Conservation (phyloP, 2,113 vertebrate genomes). For the Enhydra lutris region DNA sequence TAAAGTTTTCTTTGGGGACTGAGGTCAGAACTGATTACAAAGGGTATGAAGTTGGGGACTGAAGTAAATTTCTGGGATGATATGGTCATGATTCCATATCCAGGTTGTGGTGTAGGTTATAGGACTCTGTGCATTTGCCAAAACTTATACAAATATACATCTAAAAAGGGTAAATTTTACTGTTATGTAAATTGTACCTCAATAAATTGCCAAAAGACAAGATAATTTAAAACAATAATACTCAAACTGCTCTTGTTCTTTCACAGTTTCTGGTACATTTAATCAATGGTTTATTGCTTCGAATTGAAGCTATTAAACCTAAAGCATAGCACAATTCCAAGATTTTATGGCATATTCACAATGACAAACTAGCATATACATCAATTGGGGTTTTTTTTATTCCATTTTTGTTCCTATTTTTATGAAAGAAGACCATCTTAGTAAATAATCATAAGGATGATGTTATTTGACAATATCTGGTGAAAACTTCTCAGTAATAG, state of each 20-base stretch:
- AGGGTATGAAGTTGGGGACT: background rate
- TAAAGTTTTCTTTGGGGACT: background rate
- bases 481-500: conserved; percentile 20
- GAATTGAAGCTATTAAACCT: background rate
- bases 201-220: conserved; percentile 22
- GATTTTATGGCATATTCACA: background rate
- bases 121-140: background rate
- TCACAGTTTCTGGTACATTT: background rate
- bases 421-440: background rate
- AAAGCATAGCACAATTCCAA: background rate
- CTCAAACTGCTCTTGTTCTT: conserved; percentile 18
- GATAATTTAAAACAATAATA: conserved; percentile 2
- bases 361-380: background rate
- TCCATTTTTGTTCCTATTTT: background rate
- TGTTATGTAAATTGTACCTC: background rate
- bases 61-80: background rate
- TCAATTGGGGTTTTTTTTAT: background rate
- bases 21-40: background rate
- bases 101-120: background rate
- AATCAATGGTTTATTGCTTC: background rate
- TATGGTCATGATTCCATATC: background rate
- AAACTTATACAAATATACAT: conserved; percentile 11
- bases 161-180: background rate
- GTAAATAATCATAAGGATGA: background rate
- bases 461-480: conserved; percentile 5